A percentile compares a stretch with the other conserved stretches of the same genome.
Evolutionary conservation across 2,113 vertebrate species (phyloP).

Genomic region (Phalacrocorax aristotelis): DNA sequence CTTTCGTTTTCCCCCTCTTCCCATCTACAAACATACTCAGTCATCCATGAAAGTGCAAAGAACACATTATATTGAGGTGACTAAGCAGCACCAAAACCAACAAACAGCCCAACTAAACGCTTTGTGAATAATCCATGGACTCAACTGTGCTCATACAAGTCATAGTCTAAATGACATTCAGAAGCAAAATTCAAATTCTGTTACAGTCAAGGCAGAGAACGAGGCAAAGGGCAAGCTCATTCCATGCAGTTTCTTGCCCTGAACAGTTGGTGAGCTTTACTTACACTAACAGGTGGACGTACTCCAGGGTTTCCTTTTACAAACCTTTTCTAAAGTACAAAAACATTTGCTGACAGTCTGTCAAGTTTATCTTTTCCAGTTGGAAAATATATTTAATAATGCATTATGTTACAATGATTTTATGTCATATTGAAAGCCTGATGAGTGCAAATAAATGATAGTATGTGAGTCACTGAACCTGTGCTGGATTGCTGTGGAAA

Average conservation of each 20-base stretch:
- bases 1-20: not conserved
- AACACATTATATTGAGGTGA: not conserved
- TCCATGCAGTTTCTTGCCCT: not conserved
- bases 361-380: constrained; percentile 38
- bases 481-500: not conserved
- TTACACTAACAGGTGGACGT: not conserved
- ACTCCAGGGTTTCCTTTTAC: not conserved
- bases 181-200: not conserved
- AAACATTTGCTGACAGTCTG: constrained; percentile 61
- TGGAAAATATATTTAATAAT: constrained; percentile 77
- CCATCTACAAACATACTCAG: not conserved
- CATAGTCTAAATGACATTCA: not conserved
- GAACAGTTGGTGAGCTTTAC: not conserved
- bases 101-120: not conserved
- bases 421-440: constrained; percentile 67
- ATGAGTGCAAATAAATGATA: constrained; percentile 59
- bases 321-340: constrained; percentile 30
- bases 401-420: constrained; percentile 75
- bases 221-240: not conserved
- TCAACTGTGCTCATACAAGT: not conserved
- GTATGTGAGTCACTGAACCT: not conserved
- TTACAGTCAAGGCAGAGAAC: not conserved
- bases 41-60: not conserved
- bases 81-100: not conserved
- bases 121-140: not conserved